A percentile compares a stretch with the other conserved stretches of the same genome.
These are phyloP conservation scores for Leucoraja ocellata DNA, from an alignment of 2,797 vertebrate genomes.

Conservation along the genomic window DNA sequence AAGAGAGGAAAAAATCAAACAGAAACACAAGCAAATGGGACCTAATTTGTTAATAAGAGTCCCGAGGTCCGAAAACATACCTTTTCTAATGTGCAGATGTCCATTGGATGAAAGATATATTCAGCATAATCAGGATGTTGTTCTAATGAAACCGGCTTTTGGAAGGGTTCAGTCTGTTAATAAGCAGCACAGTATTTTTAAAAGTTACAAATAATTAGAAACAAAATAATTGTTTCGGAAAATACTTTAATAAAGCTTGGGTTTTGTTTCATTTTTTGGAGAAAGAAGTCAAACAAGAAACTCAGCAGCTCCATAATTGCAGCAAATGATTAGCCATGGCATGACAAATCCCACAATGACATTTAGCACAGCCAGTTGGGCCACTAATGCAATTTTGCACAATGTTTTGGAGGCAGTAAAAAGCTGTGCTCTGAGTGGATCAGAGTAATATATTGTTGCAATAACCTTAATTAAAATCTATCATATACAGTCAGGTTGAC, in stretches of 20 bases:
- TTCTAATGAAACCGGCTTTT: constrained; percentile 91
- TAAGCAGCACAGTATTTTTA: constrained; percentile 33
- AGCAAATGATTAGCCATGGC: neutral
- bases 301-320: neutral
- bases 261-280: neutral
- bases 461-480: neutral
- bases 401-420: neutral
- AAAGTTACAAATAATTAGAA: neutral
- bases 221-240: neutral
- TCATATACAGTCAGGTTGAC: neutral
- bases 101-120: constrained; percentile 98
- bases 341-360: neutral
- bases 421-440: neutral
- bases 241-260: neutral
- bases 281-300: neutral
- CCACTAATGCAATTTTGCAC: neutral
- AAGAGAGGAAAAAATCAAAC: neutral
- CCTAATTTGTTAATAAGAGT: neutral
- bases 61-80: constrained; percentile 58
- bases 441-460: neutral
- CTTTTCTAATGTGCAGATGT: constrained; percentile 94
- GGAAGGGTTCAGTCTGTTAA: constrained; percentile 90
- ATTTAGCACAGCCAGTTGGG: neutral
- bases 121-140: constrained; percentile 97
- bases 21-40: neutral